These are phyloP conservation scores for Drosophila bunnanda DNA, from an alignment of 2,888 invertebrate species.

Conservation along the genomic window DNA sequence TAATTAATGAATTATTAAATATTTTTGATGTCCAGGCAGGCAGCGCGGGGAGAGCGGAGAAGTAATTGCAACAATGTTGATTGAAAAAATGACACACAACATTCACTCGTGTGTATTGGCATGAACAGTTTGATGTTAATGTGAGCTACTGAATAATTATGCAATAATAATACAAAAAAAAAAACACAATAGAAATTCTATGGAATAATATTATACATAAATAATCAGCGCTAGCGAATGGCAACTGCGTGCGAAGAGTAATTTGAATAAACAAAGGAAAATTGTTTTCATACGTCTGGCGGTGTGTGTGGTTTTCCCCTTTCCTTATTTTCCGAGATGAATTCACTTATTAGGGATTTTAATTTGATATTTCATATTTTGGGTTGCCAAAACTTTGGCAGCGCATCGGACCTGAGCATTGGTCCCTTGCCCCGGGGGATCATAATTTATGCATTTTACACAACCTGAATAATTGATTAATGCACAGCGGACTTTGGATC, in stretches of 20 bases:
- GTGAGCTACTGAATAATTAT: slow-evolving; percentile 41
- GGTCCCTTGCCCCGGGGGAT: slow-evolving; percentile 12
- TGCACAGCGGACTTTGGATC: slow-evolving; percentile 62
- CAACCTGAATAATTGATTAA: slow-evolving; percentile 68
- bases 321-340: background rate
- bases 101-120: slow-evolving; percentile 51
- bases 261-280: slow-evolving; percentile 20
- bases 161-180: slow-evolving; percentile 20
- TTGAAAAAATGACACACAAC: slow-evolving; percentile 34
- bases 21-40: slow-evolving; percentile 51
- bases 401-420: background rate
- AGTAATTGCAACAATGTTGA: slow-evolving; percentile 19
- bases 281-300: slow-evolving; percentile 10
- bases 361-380: background rate
- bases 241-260: slow-evolving; percentile 8
- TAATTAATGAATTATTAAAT: slow-evolving; percentile 55
- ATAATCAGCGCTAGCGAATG: slow-evolving; percentile 2
- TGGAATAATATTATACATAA: slow-evolving; percentile 14
- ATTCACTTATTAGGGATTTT: slow-evolving; percentile 5
- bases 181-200: slow-evolving; percentile 24
- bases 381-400: background rate
- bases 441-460: slow-evolving; percentile 70
- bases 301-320: background rate
- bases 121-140: slow-evolving; percentile 48
- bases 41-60: background rate